Evolutionary conservation across 1,140 invertebrate species (phyloP), one percentile per base, ranked within the genome.

Genomic region (Drosophila neocordata): DNA sequence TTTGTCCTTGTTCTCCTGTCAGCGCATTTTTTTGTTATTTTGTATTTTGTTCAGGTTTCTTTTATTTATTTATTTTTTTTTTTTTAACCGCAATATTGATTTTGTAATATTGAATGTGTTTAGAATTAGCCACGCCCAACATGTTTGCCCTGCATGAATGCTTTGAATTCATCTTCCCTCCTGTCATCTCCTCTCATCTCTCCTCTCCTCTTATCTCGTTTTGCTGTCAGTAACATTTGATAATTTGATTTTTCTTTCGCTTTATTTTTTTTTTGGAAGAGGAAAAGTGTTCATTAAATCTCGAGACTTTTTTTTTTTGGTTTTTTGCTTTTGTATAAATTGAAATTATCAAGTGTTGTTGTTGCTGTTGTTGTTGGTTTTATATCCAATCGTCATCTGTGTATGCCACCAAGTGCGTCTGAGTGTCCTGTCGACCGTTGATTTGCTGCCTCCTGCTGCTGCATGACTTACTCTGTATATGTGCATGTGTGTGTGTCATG

Each of bases 41-140:
- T 48, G 4, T 6, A 6, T 20, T 18, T 48, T 18, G 13, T 44
- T n/a, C n/a, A n/a, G n/a, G n/a, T n/a, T n/a, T n/a, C n/a, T n/a
- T n/a, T n/a, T n/a, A n/a, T n/a, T n/a, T n/a, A 15, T 41, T 7
- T 7, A 2, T 44, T 41, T 48, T 65, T 53, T 52, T 56, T 52
- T 24, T 18, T 11, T 7, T 35, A 61, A 24, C 0, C 37, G 12
- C 12, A 35, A 64, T 79, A 83, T 83, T 73, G 79, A 83, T 82
- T 87, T 83, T 79, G 82, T 82, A 76, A 76, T 82, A 79, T 73
- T 24, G 60, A 77, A 73, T 69, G 65, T 48, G 69, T 20, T 79
- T 71, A 70, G 73, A 87, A 87, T 88, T 73, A 88, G 83, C 76
- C 69, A 73, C 75, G 56, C 65, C 74, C 82, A 48, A 53, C 18